phyloP scores from a whole-genome alignment of 2,113 vertebrate genomes.

The Steatornis caripensis region DNA sequence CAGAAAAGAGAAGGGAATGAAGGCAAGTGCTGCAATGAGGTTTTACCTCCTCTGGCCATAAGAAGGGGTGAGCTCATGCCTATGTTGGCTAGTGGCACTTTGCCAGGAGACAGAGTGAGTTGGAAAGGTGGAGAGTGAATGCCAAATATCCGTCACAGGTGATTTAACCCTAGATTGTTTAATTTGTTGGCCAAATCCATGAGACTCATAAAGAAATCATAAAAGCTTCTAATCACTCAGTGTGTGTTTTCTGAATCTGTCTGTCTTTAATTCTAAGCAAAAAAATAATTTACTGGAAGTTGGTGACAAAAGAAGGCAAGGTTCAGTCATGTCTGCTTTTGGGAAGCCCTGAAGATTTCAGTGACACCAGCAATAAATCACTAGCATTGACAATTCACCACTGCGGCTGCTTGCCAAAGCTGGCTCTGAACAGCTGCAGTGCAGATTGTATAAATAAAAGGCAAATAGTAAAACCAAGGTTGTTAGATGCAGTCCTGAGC shows the following conservation, averaged over 20 bases:
- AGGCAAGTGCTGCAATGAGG: background rate
- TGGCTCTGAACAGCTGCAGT: background rate
- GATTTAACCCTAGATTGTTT: background rate
- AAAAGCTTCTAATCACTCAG: background rate
- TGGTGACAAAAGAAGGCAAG: background rate
- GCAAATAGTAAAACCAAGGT: background rate
- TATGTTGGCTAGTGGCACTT: accelerated
- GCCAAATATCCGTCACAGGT: background rate
- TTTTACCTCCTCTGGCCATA: background rate
- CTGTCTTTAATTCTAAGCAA: background rate
- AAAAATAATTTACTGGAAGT: background rate
- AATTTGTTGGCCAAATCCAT: background rate
- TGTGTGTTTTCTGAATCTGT: background rate
- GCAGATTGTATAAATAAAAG: background rate
- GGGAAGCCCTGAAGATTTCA: background rate
- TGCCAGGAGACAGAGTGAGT: background rate
- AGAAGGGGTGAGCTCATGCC: background rate
- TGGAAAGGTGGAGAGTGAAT: accelerated
- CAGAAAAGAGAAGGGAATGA: background rate
- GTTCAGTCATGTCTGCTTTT: background rate
- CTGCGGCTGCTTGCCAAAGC: background rate
- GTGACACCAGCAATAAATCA: background rate
- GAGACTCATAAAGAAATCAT: background rate
- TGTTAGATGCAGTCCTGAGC: background rate
- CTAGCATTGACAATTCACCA: background rate